Evolutionary conservation across 2,888 invertebrate species (phyloP), one percentile per base, ranked within the genome.

Genomic region (Phortica okadai): DNA sequence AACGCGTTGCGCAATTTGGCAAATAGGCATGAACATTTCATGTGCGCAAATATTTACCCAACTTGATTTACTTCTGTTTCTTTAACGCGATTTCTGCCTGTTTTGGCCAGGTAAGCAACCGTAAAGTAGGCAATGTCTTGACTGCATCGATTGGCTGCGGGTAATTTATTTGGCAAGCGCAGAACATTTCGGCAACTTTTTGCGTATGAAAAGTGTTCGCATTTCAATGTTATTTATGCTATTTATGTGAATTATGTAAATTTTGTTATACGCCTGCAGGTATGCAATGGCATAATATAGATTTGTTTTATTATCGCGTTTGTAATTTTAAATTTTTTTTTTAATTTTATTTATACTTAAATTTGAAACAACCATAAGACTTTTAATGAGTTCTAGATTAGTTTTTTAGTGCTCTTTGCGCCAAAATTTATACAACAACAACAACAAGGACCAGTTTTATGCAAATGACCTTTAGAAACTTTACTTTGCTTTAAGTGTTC

Each of bases 11-110:
- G 42, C 69, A 45, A 69, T 69, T 69, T 69, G 69, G 45, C 69
- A 69, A 69, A 77, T 79, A 73, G 73, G 79, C 81, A 79, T 81
- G 78, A 73, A 74, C 75, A 81, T 83, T 80, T 86, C 82, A 82
- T 83, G 80, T 81, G 80, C 77, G 64, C 82, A 86, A 87, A 87
- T 87, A 87, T 87, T 85, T 84, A 79, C 80, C 66, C 78, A 83
- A 62, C 62, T 77, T 62, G 62, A 62, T 62, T 16, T 62, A 16
- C 44, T 62, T 16, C 4, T n/a, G 45, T n/a, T 74, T 16, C 4
- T 76, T 70, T 56, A 11, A 56, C 62, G 7, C 62, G 7, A 3
- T 58, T 42, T 16, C 56, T 62, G 41, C 50, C 11, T 41, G 11
- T 33, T 44, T 73, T 76, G 62, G 70, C 16, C 76, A 25, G 41